These are phyloP conservation scores for Okapia johnstoni DNA, from an alignment of 2,113 vertebrate genomes.

Conservation along the genomic window DNA sequence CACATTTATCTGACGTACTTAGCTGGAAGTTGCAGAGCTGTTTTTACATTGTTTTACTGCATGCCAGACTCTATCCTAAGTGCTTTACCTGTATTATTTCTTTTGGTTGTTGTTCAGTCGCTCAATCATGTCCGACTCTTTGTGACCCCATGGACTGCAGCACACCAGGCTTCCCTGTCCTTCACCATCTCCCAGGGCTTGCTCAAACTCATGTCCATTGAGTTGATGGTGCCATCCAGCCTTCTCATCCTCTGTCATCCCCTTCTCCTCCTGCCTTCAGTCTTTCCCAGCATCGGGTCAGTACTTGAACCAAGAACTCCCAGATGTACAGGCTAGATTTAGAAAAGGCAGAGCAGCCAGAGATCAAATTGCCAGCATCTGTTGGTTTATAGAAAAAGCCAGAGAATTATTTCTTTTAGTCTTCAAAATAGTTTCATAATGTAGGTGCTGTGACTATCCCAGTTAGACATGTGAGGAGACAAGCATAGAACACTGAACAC, in stretches of 20 bases:
- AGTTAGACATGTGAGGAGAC: neutral
- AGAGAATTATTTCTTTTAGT: neutral
- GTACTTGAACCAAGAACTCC: neutral
- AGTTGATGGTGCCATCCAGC: neutral
- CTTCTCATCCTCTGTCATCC: neutral
- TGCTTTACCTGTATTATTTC: neutral
- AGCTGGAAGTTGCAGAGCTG: neutral
- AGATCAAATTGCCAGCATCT: neutral
- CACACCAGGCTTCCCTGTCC: neutral
- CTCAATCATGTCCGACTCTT: fast-evolving
- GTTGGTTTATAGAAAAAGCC: neutral
- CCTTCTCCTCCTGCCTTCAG: neutral
- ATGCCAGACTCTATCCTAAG: neutral
- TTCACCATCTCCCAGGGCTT: neutral
- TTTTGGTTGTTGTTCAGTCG: neutral
- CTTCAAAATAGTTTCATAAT: neutral
- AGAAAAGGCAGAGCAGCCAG: neutral
- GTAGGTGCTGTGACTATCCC: neutral
- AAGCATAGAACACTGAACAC: neutral
- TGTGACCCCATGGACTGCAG: neutral
- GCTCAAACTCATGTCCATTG: neutral
- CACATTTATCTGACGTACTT: neutral
- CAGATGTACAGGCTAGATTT: neutral
- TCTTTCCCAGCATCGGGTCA: neutral
- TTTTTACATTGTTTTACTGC: neutral